Evolutionary conservation across 2,797 vertebrate genomes (phyloP).

Genomic region (Bryconaethiops microstoma): DNA sequence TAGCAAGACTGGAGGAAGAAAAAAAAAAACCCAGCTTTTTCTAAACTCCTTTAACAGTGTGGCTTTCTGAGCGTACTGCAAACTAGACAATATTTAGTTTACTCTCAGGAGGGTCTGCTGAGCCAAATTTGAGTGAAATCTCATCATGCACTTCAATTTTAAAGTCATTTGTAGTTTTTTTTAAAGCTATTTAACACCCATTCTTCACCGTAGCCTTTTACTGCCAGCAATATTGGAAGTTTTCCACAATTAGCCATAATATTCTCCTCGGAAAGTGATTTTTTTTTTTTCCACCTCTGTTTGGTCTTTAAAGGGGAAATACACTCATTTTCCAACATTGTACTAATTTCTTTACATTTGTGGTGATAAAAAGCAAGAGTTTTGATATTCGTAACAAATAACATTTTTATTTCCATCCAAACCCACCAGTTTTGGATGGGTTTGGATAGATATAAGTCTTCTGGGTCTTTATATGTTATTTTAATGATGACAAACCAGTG

Average conservation of each 20-base stretch:
- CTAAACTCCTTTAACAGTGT: neutral
- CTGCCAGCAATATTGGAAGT: neutral
- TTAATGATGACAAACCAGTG: too few relatives aligned
- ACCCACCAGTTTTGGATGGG: too few relatives aligned
- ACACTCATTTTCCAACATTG: too few relatives aligned
- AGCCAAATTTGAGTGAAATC: neutral
- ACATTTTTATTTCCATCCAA: too few relatives aligned
- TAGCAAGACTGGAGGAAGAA: conserved; percentile 13
- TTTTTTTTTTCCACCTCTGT: too few relatives aligned
- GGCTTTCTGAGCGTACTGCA: neutral
- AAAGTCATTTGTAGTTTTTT: neutral
- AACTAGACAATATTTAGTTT: neutral
- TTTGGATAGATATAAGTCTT: too few relatives aligned
- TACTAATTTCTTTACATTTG: too few relatives aligned
- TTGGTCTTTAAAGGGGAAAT: neutral
- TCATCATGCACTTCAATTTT: neutral
- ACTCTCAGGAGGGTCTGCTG: neutral
- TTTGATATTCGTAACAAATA: too few relatives aligned
- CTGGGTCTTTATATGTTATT: too few relatives aligned
- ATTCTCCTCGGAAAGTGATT: neutral
- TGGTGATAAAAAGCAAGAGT: too few relatives aligned
- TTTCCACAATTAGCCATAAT: neutral
- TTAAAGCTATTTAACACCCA: neutral
- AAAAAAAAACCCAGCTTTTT: conserved; percentile 14
- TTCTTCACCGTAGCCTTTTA: neutral